A percentile compares a stretch with the other conserved stretches of the same genome.
phyloP scores from a whole-genome alignment of 1,140 invertebrate species.

The Potamilus streckersoni region DNA sequence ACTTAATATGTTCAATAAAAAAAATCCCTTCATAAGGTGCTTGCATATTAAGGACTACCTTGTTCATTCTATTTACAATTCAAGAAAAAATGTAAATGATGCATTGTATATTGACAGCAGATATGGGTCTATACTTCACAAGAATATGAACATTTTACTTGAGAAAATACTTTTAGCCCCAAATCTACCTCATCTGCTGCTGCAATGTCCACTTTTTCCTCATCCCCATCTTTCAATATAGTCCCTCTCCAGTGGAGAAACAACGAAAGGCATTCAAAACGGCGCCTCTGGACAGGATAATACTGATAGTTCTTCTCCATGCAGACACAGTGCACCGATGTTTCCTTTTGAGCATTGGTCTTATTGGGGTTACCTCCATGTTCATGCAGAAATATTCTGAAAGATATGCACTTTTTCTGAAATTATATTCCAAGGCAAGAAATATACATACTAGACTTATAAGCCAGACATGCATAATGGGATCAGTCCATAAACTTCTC shows the following conservation, averaged over 20 bases:
- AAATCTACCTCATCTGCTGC: constrained; percentile 73
- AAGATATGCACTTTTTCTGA: constrained; percentile 25
- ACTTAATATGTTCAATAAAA: too few species aligned
- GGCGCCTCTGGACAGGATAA: constrained; percentile 72
- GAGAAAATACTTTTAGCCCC: too few species aligned
- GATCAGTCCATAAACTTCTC: background rate
- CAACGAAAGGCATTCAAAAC: constrained; percentile 74
- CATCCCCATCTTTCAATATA: constrained; percentile 70
- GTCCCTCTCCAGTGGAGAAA: constrained; percentile 76
- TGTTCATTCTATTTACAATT: too few species aligned
- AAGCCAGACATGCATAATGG: background rate
- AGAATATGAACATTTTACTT: too few species aligned
- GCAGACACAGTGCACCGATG: constrained; percentile 76
- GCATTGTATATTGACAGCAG: too few species aligned
- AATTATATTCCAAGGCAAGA: background rate
- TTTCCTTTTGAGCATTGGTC: constrained; percentile 76
- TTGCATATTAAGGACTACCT: too few species aligned
- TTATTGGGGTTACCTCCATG: constrained; percentile 79
- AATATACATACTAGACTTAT: background rate
- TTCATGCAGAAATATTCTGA: constrained; percentile 77
- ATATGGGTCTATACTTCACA: too few species aligned
- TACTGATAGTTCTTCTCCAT: constrained; percentile 66
- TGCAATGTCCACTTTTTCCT: constrained; percentile 74
- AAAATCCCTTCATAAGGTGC: too few species aligned
- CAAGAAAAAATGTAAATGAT: too few species aligned